Conservation (phyloP, 2,888 invertebrate genomes). For the Drosophila glabriapex region DNA sequence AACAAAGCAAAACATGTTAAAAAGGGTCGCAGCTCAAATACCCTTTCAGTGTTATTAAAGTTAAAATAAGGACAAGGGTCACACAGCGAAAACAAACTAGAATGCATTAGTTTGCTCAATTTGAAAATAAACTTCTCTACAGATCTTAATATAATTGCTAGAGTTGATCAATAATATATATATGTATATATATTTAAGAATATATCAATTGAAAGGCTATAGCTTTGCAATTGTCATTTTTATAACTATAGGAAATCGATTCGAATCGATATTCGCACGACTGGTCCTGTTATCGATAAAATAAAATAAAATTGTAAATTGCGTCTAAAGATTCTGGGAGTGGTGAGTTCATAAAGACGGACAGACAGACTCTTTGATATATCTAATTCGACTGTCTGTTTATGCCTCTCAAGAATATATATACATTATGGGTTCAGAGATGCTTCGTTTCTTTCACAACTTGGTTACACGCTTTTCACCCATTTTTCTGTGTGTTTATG, state of each 20-base stretch:
- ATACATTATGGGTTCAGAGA: too few species aligned
- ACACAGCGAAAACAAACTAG: not conserved
- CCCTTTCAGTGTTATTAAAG: not conserved
- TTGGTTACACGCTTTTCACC: not conserved
- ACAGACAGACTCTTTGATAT: too few species aligned
- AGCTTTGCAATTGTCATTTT: not conserved
- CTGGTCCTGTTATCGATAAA: too few species aligned
- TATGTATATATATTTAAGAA: too few species aligned
- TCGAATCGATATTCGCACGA: too few species aligned
- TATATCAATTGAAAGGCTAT: too few species aligned
- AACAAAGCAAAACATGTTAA: not conserved
- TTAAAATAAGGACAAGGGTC: not conserved
- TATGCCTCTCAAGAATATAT: too few species aligned
- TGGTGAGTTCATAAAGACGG: too few species aligned
- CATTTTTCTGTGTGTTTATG: not conserved
- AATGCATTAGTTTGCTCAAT: not conserved
- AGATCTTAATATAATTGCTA: not conserved
- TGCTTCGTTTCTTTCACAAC: not conserved
- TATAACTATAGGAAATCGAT: not conserved
- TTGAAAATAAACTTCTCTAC: not conserved
- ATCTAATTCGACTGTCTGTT: too few species aligned
- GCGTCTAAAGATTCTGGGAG: not conserved
- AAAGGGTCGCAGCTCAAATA: slow-evolving; percentile 10
- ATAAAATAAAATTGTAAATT: too few species aligned
- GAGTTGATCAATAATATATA: not conserved